These are phyloP conservation scores for Tetrax tetrax DNA, from an alignment of 2,113 vertebrate genomes.

Conservation along the genomic window DNA sequence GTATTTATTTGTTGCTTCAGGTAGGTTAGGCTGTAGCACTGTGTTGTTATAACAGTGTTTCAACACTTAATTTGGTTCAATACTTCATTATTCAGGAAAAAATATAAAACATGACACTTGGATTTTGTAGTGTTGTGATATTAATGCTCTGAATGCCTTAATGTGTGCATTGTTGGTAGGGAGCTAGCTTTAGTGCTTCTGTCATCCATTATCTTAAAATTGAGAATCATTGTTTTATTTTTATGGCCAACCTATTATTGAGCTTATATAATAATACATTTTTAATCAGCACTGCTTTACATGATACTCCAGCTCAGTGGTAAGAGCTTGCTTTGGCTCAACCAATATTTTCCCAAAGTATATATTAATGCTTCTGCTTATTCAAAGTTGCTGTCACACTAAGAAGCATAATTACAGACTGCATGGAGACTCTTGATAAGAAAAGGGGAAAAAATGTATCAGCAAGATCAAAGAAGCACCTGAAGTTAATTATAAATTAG, in stretches of 20 bases:
- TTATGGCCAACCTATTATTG: not conserved
- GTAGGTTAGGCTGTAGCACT: not conserved
- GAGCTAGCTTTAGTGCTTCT: not conserved
- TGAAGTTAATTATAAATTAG: slow-evolving; percentile 69
- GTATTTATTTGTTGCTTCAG: not conserved
- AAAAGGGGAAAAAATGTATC: slow-evolving; percentile 29
- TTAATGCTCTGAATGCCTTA: not conserved
- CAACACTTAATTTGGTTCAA: not conserved
- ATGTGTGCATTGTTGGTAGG: not conserved
- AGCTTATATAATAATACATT: not conserved
- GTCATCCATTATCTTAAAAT: not conserved
- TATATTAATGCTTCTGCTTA: slow-evolving; percentile 28
- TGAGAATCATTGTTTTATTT: not conserved
- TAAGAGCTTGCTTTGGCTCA: slow-evolving; percentile 4
- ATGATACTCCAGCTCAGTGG: not conserved
- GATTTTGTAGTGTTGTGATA: not conserved
- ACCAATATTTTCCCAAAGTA: not conserved
- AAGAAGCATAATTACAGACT: slow-evolving; percentile 52
- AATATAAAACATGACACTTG: not conserved
- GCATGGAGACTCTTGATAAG: slow-evolving; percentile 46
- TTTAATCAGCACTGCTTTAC: slow-evolving; percentile 18
- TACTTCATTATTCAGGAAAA: not conserved
- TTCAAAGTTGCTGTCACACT: slow-evolving; percentile 19
- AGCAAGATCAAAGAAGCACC: slow-evolving; percentile 62
- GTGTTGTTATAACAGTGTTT: not conserved